phyloP scores from a whole-genome alignment of 2,888 invertebrate species.

The Chesias legatella region DNA sequence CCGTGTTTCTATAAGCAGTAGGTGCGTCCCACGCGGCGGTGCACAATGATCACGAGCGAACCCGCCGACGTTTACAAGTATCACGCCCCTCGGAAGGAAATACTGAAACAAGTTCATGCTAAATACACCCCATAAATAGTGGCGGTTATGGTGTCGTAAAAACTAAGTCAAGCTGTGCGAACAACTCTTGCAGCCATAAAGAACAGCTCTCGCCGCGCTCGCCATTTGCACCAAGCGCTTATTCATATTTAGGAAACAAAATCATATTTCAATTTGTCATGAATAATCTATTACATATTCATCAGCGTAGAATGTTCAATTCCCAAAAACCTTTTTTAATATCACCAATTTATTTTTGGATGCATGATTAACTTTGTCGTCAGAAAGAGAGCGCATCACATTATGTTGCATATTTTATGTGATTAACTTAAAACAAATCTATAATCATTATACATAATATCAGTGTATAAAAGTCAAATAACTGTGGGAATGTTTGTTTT shows the following conservation, averaged over 20 bases:
- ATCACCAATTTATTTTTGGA: constrained; percentile 1
- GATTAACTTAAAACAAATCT: constrained; percentile 32
- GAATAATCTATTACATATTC: background rate
- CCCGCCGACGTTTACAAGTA: constrained; percentile 51
- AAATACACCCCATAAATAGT: constrained; percentile 73
- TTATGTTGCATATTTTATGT: constrained; percentile 30
- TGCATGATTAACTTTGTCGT: constrained; percentile 9
- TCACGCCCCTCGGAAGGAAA: constrained; percentile 63
- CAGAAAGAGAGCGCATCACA: constrained; percentile 13
- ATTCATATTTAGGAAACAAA: constrained; percentile 9
- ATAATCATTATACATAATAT: constrained; percentile 36
- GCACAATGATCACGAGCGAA: constrained; percentile 50
- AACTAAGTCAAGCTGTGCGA: constrained; percentile 74
- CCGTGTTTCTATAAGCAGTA: constrained; percentile 73
- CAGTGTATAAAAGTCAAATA: constrained; percentile 42
- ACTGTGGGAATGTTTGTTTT: constrained; percentile 54
- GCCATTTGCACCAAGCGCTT: constrained; percentile 7
- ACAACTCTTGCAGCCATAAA: constrained; percentile 58
- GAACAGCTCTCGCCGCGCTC: constrained; percentile 55
- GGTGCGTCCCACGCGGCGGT: constrained; percentile 66
- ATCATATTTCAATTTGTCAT: constrained; percentile 12
- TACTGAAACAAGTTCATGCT: constrained; percentile 59
- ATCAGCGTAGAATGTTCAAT: too few relatives aligned
- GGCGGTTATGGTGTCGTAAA: constrained; percentile 70
- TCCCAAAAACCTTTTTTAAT: too few relatives aligned